Base-by-base conservation (phyloP, 2,888 invertebrate genomes). In the Orthosia cruda region DNA sequence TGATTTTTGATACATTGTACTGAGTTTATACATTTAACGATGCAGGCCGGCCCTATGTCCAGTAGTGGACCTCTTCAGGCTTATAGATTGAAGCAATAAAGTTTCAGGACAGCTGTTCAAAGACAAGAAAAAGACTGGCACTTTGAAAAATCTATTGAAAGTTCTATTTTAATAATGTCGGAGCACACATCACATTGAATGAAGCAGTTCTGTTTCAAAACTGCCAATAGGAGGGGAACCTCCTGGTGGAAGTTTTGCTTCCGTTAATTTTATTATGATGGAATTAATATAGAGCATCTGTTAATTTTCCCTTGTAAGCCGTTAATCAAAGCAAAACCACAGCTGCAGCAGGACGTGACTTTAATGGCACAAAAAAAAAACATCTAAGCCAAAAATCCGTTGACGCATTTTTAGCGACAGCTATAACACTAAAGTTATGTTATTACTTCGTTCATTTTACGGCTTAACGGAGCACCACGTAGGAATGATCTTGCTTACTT, bases 361-460 rank as follows among this genome's bases (percentile, higher is more conserved):
- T 15, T n/a, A 50, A 32, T 47, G n/a, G n/a, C n/a, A n/a, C n/a
- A 13, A 16, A 23, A 61, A 45, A 50, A 55, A 59, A 59, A 45
- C n/a, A 32, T 47, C n/a, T 32, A 15, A 32, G 9, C 32, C n/a
- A 68, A 50, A 74, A 62, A 55, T 74, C 20, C 74, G 80, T 74
- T 71, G 74, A 72, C 65, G 64, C 59, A 52, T 64, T 81, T 76
- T 65, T 50, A 67, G 58, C 49, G 55, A 66, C 55, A 49, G 73
- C 50, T 54, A 65, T 74, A 73, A 63, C 62, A 65, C 58, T 59
- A 23, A 61, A 67, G 73, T 80, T 65, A 70, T 71, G 71, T 79
- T 85, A 76, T 76, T 76, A 80, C 76, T 45, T 61, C 68, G 76
- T 77, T 77, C 74, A 81, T 86, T 81, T 85, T 75, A 85, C 77